A percentile compares a stretch with the other conserved stretches of the same genome.
phyloP scores from a whole-genome alignment of 1,140 invertebrate genomes.

The Caligus rogercresseyi region DNA sequence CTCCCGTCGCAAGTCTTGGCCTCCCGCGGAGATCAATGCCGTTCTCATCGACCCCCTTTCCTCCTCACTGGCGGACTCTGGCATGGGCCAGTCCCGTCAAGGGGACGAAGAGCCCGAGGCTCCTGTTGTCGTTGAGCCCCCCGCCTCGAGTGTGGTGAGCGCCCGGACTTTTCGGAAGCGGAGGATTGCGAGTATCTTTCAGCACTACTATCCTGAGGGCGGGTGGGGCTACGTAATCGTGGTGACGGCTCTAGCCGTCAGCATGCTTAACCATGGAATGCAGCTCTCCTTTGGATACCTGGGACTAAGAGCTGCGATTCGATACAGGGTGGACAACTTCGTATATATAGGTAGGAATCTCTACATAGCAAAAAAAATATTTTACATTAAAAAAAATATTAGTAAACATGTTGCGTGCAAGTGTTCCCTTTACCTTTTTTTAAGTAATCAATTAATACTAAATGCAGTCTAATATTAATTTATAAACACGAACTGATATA shows the following conservation, averaged over 20 bases:
- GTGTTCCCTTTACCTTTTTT: no score
- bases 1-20: background rate
- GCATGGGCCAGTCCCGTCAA: background rate
- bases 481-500: no score
- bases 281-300: constrained; percentile 27
- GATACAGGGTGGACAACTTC: background rate
- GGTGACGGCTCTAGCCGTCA: constrained; percentile 38
- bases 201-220: constrained; percentile 55
- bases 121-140: background rate
- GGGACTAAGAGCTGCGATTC: background rate
- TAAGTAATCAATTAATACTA: no score
- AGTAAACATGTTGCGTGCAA: no score
- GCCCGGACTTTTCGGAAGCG: background rate
- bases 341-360: background rate
- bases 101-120: background rate
- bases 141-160: background rate
- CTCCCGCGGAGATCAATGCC: background rate
- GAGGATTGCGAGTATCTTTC: constrained; percentile 36
- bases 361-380: no score
- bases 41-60: background rate
- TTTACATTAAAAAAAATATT: no score
- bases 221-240: constrained; percentile 53
- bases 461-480: no score
- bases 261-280: constrained; percentile 42
- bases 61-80: background rate